Conservation (phyloP, 1,140 invertebrate species). For the Coboldia fuscipes region DNA sequence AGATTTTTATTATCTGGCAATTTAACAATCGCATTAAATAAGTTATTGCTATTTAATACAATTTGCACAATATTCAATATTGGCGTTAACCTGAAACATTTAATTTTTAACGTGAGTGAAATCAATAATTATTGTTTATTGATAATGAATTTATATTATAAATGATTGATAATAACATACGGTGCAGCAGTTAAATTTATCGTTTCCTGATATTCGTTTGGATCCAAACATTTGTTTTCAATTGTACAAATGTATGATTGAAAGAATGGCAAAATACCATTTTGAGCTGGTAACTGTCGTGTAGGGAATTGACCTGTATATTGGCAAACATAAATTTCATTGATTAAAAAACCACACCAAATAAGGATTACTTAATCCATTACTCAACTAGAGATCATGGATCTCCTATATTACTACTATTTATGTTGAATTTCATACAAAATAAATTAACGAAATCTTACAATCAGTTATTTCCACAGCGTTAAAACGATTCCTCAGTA, state of each 20-base stretch:
- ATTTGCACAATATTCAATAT: slow-evolving; percentile 23
- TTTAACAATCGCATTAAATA: slow-evolving; percentile 25
- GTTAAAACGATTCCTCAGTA: slow-evolving; percentile 15
- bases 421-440: background rate
- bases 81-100: slow-evolving; percentile 18
- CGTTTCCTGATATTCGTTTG: slow-evolving; percentile 32
- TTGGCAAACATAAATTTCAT: slow-evolving; percentile 3
- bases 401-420: background rate
- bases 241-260: slow-evolving; percentile 42
- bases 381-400: too few relatives aligned
- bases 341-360: too few relatives aligned
- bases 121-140: background rate
- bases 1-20: slow-evolving; percentile 33
- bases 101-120: background rate
- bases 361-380: too few relatives aligned
- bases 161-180: slow-evolving; percentile 20
- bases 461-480: slow-evolving; percentile 12
- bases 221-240: slow-evolving; percentile 32
- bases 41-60: slow-evolving; percentile 22
- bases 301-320: slow-evolving; percentile 32
- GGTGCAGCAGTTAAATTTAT: slow-evolving; percentile 33
- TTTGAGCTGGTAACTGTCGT: slow-evolving; percentile 30
- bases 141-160: background rate
- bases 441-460: background rate
- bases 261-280: slow-evolving; percentile 33